Base-by-base conservation (phyloP, 2,888 invertebrate genomes). In the Cerastis rubricosa region DNA sequence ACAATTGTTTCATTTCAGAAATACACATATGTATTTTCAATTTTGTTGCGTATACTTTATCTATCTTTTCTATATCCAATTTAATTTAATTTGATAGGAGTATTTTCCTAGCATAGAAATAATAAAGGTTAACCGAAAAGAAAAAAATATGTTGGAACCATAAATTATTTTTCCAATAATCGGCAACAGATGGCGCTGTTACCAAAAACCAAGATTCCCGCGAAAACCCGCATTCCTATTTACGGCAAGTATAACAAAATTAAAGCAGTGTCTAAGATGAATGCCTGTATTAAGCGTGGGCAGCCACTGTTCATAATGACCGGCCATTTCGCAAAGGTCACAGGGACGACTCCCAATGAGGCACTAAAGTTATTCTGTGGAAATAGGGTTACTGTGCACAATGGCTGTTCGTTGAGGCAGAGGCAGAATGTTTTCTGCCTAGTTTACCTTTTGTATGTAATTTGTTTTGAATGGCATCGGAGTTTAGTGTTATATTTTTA, bases 231-330 rank as follows among this genome's bases (percentile, higher is more conserved):
- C 63, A 68, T 67, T 78, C 51, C 2, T 81, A 69, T 25, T n/a
- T 51, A 67, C 29, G 59, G 63, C 35, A 45, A n/a, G 25, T 17
- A 25, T 65, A 67, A 63, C 69, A 70, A 81, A 85, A 76, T 76
- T 61, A 74, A 59, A 78, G 57, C 67, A 72, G 64, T 67, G 70
- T 71, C 65, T 71, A 66, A 74, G 80, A 86, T 81, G 72, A 84
- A 76, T 84, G 75, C 65, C 81, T 68, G 71, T 78, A 80, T 78
- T 77, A 74, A 77, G 77, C 78, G 83, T 80, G 83, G 80, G 84
- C 11, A 70, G 78, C 73, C 73, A 86, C 76, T 78, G 80, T 78
- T 67, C 64, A 74, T 87, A 81, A 85, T 85, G 87, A 84, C 85
- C 69, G 49, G 76, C 81, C 74, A 78, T 81, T 78, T 70, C 64